phyloP scores from a whole-genome alignment of 2,888 invertebrate genomes.

The Stenchaetothrips biformis region DNA sequence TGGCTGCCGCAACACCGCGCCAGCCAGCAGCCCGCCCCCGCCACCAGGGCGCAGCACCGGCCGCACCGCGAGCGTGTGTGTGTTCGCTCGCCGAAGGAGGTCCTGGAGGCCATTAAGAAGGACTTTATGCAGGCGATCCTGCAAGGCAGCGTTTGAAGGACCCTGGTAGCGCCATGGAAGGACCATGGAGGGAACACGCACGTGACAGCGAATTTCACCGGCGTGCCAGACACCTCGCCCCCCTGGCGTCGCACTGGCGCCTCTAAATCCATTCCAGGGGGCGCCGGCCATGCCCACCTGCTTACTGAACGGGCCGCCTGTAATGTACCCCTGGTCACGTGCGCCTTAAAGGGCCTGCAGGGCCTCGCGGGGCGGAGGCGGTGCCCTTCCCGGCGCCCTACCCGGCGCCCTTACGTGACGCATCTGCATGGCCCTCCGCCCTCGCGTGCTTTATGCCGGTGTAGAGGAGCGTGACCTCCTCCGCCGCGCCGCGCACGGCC shows the following conservation, averaged over 20 bases:
- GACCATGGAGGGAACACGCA: too few relatives aligned
- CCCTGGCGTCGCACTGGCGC: too few relatives aligned
- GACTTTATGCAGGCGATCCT: too few relatives aligned
- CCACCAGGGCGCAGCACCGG: not conserved
- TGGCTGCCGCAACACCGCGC: not conserved
- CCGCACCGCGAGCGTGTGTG: not conserved
- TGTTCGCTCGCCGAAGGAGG: too few relatives aligned
- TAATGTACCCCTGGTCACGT: constrained; percentile 21
- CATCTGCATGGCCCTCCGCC: not conserved
- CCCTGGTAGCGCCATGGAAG: too few relatives aligned
- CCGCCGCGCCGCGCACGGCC: not conserved
- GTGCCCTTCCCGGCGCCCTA: not conserved
- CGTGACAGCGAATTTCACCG: too few relatives aligned
- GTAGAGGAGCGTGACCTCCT: not conserved
- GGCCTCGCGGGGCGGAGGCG: not conserved
- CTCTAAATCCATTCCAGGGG: too few relatives aligned
- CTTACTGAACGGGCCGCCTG: not conserved
- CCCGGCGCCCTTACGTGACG: not conserved
- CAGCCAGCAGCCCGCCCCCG: not conserved
- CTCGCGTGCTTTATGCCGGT: too few relatives aligned
- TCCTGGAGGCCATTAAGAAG: too few relatives aligned
- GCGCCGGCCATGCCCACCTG: too few relatives aligned
- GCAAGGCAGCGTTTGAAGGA: too few relatives aligned
- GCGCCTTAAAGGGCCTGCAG: not conserved
- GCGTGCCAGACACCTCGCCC: too few relatives aligned